Base-by-base conservation (phyloP, 2,888 invertebrate species). In the Tenthredo amoena region DNA sequence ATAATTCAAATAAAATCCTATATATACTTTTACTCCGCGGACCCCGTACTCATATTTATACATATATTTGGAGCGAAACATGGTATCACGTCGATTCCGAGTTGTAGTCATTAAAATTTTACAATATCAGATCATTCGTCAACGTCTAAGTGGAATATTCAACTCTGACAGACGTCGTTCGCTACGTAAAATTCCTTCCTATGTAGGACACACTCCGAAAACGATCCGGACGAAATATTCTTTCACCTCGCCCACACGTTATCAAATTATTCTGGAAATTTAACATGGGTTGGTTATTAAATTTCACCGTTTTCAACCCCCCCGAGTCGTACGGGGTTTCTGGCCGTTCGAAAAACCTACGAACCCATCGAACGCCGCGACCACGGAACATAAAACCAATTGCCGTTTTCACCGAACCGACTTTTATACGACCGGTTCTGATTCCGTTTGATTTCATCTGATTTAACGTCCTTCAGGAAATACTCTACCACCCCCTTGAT, bases 181-280 rank as follows among this genome's bases (percentile, higher is more conserved):
- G 31, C 15, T 18, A 0, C 12, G 34, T 26, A 9, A 26, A 62
- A 26, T 26, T 26, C 26, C 26, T 26, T 26, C 26, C 26, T 26
- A 26, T 26, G 26, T 26, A 26, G 26, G 26, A 26, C 26, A 26
- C 26, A 26, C 26, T 26, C 15, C n/a, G 62, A 62, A n/a, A 62
- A 62, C 2, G 10, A 55, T 62, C 2, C 4, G 68, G 34, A 34
- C 34, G 18, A 34, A 68, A 68, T 34, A 26, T 6, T 68, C 18
- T 34, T 34, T 34, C 34, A 26, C 10, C 4, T 3, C 37, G 31
- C 7, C 18, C 10, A 1, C 21, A n/a, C 21, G 72, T 74, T 74
- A 74, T 74, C 40, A 43, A 43, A 43, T 74, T 74, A 74, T 74
- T 43, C 72, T 43, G 72, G 43, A 74, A 74, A 74, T 74, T 74